These are phyloP conservation scores for Bombus waltoni DNA, from an alignment of 1,140 invertebrate genomes.

Conservation along the genomic window DNA sequence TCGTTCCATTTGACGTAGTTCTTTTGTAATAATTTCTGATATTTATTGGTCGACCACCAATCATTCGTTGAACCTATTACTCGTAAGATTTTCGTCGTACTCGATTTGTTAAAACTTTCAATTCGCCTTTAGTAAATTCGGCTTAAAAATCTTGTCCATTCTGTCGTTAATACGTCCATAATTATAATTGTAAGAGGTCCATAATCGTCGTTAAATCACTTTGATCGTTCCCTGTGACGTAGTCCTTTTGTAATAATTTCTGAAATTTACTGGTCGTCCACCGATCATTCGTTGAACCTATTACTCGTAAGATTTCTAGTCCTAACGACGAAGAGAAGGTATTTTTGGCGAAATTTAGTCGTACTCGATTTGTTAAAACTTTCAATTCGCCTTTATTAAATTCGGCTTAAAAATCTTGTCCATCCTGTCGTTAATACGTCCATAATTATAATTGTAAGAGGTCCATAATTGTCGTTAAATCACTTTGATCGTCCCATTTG, in stretches of 20 bases:
- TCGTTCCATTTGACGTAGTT: not conserved
- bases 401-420: too few relatives aligned
- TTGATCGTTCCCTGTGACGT: not conserved
- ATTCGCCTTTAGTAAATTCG: too few relatives aligned
- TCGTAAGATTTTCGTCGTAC: not conserved
- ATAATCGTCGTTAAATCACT: not conserved
- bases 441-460: too few relatives aligned
- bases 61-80: not conserved
- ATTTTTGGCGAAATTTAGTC: too few relatives aligned
- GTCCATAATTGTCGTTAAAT: not conserved
- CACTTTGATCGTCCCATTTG: not conserved
- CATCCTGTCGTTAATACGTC: too few relatives aligned
- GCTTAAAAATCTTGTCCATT: too few relatives aligned
- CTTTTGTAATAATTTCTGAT: not conserved
- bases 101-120: not conserved
- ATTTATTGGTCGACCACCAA: not conserved
- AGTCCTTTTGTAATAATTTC: too few relatives aligned
- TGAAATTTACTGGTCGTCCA: not conserved
- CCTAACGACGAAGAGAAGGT: not conserved
- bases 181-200: too few relatives aligned
- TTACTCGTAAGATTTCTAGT: not conserved
- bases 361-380: not conserved
- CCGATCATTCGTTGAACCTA: not conserved
- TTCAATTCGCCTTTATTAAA: too few relatives aligned
- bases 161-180: too few relatives aligned